Base-by-base conservation (phyloP, 2,113 vertebrate species). In the Spilogale gracilis region DNA sequence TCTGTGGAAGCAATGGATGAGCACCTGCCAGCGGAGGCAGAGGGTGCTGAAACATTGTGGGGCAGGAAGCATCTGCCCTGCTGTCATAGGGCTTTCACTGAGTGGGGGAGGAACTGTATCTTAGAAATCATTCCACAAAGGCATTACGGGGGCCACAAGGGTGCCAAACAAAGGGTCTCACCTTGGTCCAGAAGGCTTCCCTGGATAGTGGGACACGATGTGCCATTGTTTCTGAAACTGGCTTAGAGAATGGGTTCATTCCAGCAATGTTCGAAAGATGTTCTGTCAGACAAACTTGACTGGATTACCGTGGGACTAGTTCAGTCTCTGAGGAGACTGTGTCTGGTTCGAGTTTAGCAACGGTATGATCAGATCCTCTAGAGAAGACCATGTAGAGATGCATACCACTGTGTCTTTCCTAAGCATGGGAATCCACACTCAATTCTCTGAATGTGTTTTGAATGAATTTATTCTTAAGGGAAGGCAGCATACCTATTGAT, bases 401-500 rank as follows among this genome's bases (percentile, higher is more conserved):
- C 3, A 56, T 14, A 17, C 91, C 74, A 27, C 2, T 11, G 60
- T 67, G 23, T 8, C 6, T 76, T 13, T 67, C 9, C 20, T 25
- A 30, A 84, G 84, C 30, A 25, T 16, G 27, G 16, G 43, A 45
- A 69, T 32, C 38, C 8, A 17, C 30, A 25, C 30, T 65, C 16
- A 0, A 48, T 14, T 71, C 2, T 12, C 27, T 2, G 45, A 74
- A 4, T 30, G 3, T 12, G 23, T 94, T 95, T 93, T 78, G 56
- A 94, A 79, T 79, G 83, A 86, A 43, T 91, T 56, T 95, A 63
- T 81, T 93, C 79, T 61, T n/a, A 97, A 93, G 96, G 84, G 97
- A 98, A 97, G 95, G 80, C 71, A n/a, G 61, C 38, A 0, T 85
- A 95, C 74, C 0, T 2, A 63, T 94, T 78, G 4, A 96, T 93